Conservation (phyloP, 2,888 invertebrate species). For the Caenorhabditis sp. region DNA sequence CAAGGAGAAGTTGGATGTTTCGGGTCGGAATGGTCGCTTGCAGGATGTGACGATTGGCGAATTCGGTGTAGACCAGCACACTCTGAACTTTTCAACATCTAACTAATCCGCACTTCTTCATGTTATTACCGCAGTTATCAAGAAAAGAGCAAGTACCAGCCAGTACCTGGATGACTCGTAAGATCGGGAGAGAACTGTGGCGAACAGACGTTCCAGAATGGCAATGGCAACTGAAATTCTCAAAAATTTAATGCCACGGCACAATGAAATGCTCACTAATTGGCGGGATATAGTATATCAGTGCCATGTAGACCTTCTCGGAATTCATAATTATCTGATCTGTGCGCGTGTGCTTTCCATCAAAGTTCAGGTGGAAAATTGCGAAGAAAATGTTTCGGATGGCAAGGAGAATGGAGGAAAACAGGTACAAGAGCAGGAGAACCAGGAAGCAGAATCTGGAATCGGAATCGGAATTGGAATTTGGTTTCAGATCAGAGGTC, state of each 20-base stretch:
- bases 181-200: slow-evolving; percentile 44
- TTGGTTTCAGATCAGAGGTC: not conserved
- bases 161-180: slow-evolving; percentile 60
- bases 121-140: slow-evolving; percentile 27
- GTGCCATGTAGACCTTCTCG: slow-evolving; percentile 43
- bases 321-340: not conserved
- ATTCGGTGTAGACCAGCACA: slow-evolving; percentile 39
- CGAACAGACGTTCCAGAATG: slow-evolving; percentile 50
- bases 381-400: slow-evolving; percentile 44
- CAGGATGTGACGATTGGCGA: slow-evolving; percentile 33
- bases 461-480: not conserved
- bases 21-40: slow-evolving; percentile 36
- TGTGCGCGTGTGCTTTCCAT: not conserved
- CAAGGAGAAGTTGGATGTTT: slow-evolving; percentile 48
- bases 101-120: too few relatives aligned
- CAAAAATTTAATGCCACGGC: not conserved
- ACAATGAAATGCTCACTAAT: slow-evolving; percentile 30
- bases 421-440: slow-evolving; percentile 29
- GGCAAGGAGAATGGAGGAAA: slow-evolving; percentile 22
- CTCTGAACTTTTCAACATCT: slow-evolving; percentile 17
- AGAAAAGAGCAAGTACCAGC: slow-evolving; percentile 23
- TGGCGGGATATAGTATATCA: slow-evolving; percentile 45
- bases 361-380: slow-evolving; percentile 14
- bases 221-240: slow-evolving; percentile 45
- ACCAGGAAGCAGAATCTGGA: slow-evolving; percentile 45